phyloP scores from a whole-genome alignment of 2,888 invertebrate genomes.

The Caenorhabditis doughertyi region DNA sequence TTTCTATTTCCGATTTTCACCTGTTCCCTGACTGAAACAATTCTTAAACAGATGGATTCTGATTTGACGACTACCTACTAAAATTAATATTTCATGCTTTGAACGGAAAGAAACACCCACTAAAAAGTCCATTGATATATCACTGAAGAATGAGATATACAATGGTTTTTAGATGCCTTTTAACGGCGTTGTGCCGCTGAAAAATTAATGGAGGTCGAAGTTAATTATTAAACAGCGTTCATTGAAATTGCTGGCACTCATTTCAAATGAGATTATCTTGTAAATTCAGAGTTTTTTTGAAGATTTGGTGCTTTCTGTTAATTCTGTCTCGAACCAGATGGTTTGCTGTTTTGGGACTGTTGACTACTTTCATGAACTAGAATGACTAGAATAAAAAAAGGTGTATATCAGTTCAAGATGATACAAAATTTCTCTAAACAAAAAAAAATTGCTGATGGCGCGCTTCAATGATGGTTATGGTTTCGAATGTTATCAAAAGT shows the following conservation, averaged over 20 bases:
- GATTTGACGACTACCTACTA: constrained; percentile 24
- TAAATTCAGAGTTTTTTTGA: neutral
- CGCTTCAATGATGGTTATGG: too few relatives aligned
- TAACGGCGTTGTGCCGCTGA: constrained; percentile 13
- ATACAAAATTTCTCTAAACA: too few relatives aligned
- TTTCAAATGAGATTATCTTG: constrained; percentile 10
- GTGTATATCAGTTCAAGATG: too few relatives aligned
- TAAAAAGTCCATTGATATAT: constrained; percentile 15
- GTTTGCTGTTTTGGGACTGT: too few relatives aligned
- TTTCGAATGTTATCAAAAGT: too few relatives aligned
- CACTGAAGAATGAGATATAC: constrained; percentile 18
- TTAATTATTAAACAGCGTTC: constrained; percentile 49
- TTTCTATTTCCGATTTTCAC: constrained; percentile 32
- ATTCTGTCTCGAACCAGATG: too few relatives aligned
- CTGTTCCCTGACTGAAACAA: constrained; percentile 34
- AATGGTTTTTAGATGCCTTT: constrained; percentile 11
- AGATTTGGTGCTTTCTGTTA: too few relatives aligned
- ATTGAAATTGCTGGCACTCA: neutral
- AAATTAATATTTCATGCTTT: constrained; percentile 29
- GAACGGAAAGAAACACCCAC: constrained; percentile 11
- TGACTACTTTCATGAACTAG: too few relatives aligned
- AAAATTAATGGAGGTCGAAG: constrained; percentile 48
- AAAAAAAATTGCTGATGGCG: too few relatives aligned
- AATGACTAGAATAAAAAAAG: too few relatives aligned
- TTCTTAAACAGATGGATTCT: neutral